Evolutionary conservation across 2,797 vertebrate genomes (phyloP), one percentile per base, ranked within the genome.

Genomic region (Neomorphus geoffroyi): DNA sequence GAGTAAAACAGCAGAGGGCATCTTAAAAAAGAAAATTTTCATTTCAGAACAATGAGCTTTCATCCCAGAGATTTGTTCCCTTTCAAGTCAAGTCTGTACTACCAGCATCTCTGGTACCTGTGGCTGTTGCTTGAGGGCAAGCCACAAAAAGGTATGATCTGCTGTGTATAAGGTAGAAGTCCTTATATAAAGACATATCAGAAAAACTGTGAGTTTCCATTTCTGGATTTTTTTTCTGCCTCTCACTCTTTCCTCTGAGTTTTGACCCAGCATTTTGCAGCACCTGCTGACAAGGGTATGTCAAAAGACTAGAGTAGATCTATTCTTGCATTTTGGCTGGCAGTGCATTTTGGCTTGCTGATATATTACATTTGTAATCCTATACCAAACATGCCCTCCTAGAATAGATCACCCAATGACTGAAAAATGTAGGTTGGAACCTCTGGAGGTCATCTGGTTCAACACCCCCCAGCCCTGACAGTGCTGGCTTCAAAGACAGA

Each of bases 371-470:
- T 80, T 90, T 96, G 88, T 90, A 95, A 92, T 71, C 80, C 43
- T 94, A 65, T 90, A 86, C 85, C 8, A 32, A 2, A 19, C 54
- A 18, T 82, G 30, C 45, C 41, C 71, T 94, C 86, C 89, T 91
- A 95, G 94, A 96, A 96, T 91, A 96, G 92, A 87, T 95, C 56
- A 53, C 17, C 79, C 94, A 94, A 92, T 73, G 48, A 33, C 53
- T 93, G 84, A 89, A 93, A 92, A 95, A 89, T 80, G 45, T 77
- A 70, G 74, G 14, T 53, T 91, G 91, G 64, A 90, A 85, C 78
- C 18, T 0, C 74, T 91, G 92, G 92, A 91, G 60, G 78, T 87
- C 74, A 53, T 89, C 51, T 82, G 16, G 80, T 82, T 74, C 19
- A 54, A 9, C 13, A 66, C 17, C 11, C 41, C 18, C 43, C 18